phyloP scores from a whole-genome alignment of 1,140 invertebrate genomes.

The Drosophila malerkotliana region DNA sequence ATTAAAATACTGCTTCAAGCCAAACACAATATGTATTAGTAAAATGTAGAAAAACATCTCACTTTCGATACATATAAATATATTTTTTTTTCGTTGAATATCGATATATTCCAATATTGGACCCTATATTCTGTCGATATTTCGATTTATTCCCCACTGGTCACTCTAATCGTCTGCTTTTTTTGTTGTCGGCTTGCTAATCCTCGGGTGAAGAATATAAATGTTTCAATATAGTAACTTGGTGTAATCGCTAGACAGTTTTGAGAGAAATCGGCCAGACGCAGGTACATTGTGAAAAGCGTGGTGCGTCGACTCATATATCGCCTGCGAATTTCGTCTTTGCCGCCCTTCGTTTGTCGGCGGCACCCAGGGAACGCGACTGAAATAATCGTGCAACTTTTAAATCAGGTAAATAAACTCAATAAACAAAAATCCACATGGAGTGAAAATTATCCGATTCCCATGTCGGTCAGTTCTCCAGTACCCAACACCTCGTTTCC shows the following conservation, averaged over 20 bases:
- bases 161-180: not conserved
- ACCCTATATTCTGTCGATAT: not conserved
- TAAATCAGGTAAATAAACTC: slow-evolving; percentile 47
- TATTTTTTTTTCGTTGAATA: too few relatives aligned
- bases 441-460: not conserved
- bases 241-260: not conserved
- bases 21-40: too few relatives aligned
- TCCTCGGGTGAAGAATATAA: not conserved
- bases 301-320: slow-evolving; percentile 49
- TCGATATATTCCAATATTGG: too few relatives aligned
- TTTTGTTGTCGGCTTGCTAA: slow-evolving; percentile 1
- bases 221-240: slow-evolving; percentile 1
- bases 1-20: too few relatives aligned
- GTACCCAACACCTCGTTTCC: not conserved
- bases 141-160: not conserved
- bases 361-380: slow-evolving; percentile 9
- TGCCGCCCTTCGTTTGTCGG: slow-evolving; percentile 29
- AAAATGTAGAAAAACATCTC: too few relatives aligned
- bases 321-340: slow-evolving; percentile 29
- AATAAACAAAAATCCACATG: not conserved
- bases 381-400: slow-evolving; percentile 24
- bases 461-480: not conserved
- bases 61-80: too few relatives aligned
- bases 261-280: not conserved
- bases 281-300: slow-evolving; percentile 17